A percentile compares a stretch with the other conserved stretches of the same genome.
phyloP scores from a whole-genome alignment of 2,888 invertebrate genomes.

The Hydrotaea diabolus region DNA sequence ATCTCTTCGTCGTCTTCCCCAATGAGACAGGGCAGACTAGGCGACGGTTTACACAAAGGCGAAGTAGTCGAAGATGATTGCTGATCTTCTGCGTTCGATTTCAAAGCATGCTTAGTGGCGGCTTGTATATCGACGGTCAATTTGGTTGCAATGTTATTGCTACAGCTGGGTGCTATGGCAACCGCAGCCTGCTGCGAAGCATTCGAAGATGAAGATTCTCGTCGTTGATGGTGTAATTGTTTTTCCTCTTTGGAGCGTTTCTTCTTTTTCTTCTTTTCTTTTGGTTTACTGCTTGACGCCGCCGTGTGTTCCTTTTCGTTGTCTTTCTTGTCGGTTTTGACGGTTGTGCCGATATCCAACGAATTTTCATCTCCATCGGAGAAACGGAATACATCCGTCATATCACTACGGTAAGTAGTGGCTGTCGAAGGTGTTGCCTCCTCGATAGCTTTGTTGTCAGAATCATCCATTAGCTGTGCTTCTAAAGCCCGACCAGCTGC shows the following conservation, averaged over 20 bases:
- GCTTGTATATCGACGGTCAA: slow-evolving; percentile 77
- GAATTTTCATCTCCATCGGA: slow-evolving; percentile 83
- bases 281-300: slow-evolving; percentile 80
- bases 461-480: slow-evolving; percentile 88
- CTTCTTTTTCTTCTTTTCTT: slow-evolving; percentile 92
- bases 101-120: slow-evolving; percentile 70
- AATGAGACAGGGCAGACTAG: slow-evolving; percentile 84
- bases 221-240: slow-evolving; percentile 83
- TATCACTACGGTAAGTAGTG: slow-evolving; percentile 79
- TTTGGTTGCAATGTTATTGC: slow-evolving; percentile 66
- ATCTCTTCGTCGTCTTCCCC: slow-evolving; percentile 84
- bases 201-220: slow-evolving; percentile 70
- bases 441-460: slow-evolving; percentile 81
- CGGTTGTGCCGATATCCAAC: slow-evolving; percentile 76
- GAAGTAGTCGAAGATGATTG: slow-evolving; percentile 73
- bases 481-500: slow-evolving; percentile 91
- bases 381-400: slow-evolving; percentile 84
- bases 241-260: slow-evolving; percentile 91
- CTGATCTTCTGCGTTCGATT: slow-evolving; percentile 72
- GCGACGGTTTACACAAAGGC: slow-evolving; percentile 82
- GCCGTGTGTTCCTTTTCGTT: slow-evolving; percentile 58
- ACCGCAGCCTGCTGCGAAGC: slow-evolving; percentile 56
- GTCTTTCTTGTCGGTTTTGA: slow-evolving; percentile 70
- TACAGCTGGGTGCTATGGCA: neutral
- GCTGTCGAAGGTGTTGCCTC: slow-evolving; percentile 79